These are phyloP conservation scores for Atta texana DNA, from an alignment of 1,140 invertebrate genomes.

Conservation along the genomic window DNA sequence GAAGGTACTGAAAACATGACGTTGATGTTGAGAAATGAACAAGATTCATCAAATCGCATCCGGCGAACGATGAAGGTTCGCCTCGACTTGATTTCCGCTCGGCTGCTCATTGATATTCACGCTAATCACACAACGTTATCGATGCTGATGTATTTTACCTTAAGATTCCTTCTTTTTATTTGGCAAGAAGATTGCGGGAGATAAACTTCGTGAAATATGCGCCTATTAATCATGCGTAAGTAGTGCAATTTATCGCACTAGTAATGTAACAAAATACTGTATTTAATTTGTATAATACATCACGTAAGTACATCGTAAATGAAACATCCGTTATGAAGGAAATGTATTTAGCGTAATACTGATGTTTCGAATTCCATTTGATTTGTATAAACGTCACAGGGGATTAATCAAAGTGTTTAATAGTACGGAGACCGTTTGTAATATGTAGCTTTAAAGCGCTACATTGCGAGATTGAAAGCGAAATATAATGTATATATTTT, in stretches of 20 bases:
- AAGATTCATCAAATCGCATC: conserved; percentile 69
- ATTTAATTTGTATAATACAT: conserved; percentile 65
- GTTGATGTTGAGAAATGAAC: conserved; percentile 55
- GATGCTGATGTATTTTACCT: conserved; percentile 67
- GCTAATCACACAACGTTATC: conserved; percentile 65
- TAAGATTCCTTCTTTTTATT: conserved; percentile 45
- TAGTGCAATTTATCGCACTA: conserved; percentile 51
- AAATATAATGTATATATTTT: conserved; percentile 55
- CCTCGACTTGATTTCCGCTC: conserved; percentile 53
- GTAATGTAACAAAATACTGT: conserved; percentile 56
- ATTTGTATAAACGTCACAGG: conserved; percentile 63
- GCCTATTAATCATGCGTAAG: conserved; percentile 60
- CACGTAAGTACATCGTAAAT: conserved; percentile 54
- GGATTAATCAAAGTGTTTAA: conserved; percentile 64
- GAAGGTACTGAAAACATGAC: conserved; percentile 8
- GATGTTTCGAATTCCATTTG: conserved; percentile 62
- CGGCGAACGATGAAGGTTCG: conserved; percentile 61
- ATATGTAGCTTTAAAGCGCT: conserved; percentile 52
- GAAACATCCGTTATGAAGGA: conserved; percentile 61
- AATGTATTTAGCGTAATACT: conserved; percentile 61
- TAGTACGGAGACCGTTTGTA: conserved; percentile 52
- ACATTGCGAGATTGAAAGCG: conserved; percentile 48
- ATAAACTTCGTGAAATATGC: conserved; percentile 55
- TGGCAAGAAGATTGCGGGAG: conserved; percentile 23
- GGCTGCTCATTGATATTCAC: conserved; percentile 60